Evolutionary conservation across 2,888 invertebrate species (phyloP), one percentile per base, ranked within the genome.

Genomic region (Lithophane ornitopus): DNA sequence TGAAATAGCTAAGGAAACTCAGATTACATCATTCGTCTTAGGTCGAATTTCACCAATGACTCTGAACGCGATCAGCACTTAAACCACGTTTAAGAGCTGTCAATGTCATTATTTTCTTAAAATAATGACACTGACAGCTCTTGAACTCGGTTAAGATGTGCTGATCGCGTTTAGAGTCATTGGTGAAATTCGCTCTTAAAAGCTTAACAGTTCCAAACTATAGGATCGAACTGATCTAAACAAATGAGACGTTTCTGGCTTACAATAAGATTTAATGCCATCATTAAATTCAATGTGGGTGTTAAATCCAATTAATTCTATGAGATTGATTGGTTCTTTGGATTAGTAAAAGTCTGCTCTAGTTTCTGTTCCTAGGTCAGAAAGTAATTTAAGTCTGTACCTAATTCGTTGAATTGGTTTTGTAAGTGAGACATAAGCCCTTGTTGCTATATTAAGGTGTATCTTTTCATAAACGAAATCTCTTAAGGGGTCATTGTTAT

Each of bases 221-320:
- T 34, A 6, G 6, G 34, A 6, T 34, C n/a, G 16, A 56, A 41
- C 54, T 68, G 54, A 82, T 72, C 66, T 28, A 46, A 69, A 78
- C 49, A 58, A 78, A 82, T 82, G 59, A 61, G 63, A 28, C n/a
- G 16, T 26, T 28, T 75, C 34, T 65, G 26, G 58, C 12, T 78
- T 78, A 77, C 54, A 56, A 62, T 34, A 68, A 81, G 54, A 81
- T 77, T 71, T 2, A 81, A 69, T 39, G 49, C 54, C 8, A 3
- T 56, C 49, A 77, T 81, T 77, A 78, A 66, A 81, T 28, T 61
- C 52, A 46, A 34, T 19, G 78, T 82, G 56, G 78, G 81, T 52
- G 72, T 78, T 61, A 39, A 72, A 82, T 66, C 41, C 52, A 82
- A 78, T 82, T 82, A 77, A 34, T 81, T 78, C 71, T n/a, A 16